Evolutionary conservation across 2,113 vertebrate genomes (phyloP).

Genomic region (Sakesphorus luctuosus): DNA sequence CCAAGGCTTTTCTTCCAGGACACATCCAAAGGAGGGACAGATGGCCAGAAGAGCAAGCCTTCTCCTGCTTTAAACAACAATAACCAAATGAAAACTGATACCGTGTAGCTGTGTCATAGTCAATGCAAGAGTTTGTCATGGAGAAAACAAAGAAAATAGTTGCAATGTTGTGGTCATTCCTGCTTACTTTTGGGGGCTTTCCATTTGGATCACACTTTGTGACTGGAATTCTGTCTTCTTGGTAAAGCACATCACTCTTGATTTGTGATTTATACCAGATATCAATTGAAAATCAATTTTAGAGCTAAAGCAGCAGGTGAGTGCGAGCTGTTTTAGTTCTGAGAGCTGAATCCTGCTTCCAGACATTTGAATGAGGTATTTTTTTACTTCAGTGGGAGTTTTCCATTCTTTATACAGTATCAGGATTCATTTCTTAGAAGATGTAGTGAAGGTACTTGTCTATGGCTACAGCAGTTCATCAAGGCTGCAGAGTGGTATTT

Average conservation of each 20-base stretch:
- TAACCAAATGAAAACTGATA: constrained; percentile 72
- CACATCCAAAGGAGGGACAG: constrained; percentile 79
- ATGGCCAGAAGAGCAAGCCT: constrained; percentile 82
- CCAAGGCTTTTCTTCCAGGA: constrained; percentile 83
- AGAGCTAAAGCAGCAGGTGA: background rate
- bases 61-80: constrained; percentile 83
- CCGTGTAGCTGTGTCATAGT: constrained; percentile 40
- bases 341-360: background rate
- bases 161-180: background rate
- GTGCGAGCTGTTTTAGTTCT: background rate
- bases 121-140: background rate
- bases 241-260: constrained; percentile 17
- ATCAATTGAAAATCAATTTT: background rate
- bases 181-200: background rate
- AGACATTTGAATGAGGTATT: background rate
- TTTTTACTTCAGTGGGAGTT: background rate
- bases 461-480: background rate
- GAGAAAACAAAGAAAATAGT: background rate
- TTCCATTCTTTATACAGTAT: background rate
- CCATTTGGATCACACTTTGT: background rate
- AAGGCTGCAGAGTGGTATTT: background rate
- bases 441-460: background rate
- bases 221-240: background rate
- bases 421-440: background rate
- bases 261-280: background rate